Percentiles rank a stretch among this genome's conserved stretches.
These are phyloP conservation scores for Notechis scutatus DNA, from an alignment of 2,113 vertebrate genomes.

Conservation along the genomic window DNA sequence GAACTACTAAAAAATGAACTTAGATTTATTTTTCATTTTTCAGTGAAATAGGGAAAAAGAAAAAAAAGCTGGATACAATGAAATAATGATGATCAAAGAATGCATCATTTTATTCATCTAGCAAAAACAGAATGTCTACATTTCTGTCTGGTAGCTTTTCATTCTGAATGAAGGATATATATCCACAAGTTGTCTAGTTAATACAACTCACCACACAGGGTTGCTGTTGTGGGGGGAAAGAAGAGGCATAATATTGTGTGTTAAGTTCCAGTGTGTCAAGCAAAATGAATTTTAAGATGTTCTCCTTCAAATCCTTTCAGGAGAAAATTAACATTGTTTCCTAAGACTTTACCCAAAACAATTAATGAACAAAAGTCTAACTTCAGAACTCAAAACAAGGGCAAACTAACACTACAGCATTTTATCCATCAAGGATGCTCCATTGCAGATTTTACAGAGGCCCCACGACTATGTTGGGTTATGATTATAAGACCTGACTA, in stretches of 20 bases:
- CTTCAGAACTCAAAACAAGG: neutral
- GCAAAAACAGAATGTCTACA: neutral
- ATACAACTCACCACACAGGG: neutral
- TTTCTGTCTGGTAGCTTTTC: neutral
- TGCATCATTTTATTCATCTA: neutral
- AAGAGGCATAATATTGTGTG: neutral
- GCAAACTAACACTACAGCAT: neutral
- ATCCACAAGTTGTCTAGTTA: neutral
- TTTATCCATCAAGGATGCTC: neutral
- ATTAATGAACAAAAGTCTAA: neutral
- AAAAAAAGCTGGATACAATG: neutral
- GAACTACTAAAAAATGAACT: neutral
- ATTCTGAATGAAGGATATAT: neutral
- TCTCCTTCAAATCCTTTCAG: neutral
- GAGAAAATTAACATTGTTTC: conserved; percentile 2
- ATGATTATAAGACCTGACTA: neutral
- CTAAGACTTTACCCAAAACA: neutral
- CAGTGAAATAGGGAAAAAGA: neutral
- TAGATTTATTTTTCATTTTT: neutral
- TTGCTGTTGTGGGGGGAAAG: neutral
- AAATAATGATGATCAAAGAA: neutral
- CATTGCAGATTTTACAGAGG: neutral
- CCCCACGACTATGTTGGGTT: neutral
- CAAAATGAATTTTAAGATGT: neutral
- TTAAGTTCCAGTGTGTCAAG: neutral